Evolutionary conservation across 2,888 invertebrate genomes (phyloP), one percentile per base, ranked within the genome.

Genomic region (Rhimphoctona megacephalus): DNA sequence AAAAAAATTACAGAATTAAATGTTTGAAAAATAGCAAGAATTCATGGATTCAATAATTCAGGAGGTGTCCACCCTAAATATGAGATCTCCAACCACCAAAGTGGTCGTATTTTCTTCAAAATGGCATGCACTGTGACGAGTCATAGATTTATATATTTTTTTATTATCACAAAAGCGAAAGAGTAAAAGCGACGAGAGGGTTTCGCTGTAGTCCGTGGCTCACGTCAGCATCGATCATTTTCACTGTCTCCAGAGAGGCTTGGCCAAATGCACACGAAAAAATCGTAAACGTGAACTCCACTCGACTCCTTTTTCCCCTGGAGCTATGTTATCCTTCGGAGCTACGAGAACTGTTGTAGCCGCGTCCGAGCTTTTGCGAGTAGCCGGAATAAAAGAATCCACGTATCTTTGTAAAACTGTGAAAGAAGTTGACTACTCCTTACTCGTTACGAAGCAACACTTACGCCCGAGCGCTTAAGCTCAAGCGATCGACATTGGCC

Each of bases 171-270:
- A 64, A 66, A 69, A 80, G 80, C 46, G 74, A 25, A 80, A 70
- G 81, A 57, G 66, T 52, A 67, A 85, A 88, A 85, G 83, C 88
- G 39, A 22, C 25, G 90, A 92, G 90, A 93, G 93, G 92, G 89
- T 93, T 93, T 92, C 89, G 88, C 87, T 92, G 93, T 93, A 93
- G 90, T 89, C 88, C 90, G 88, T 90, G 89, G 90, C 90, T 91
- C 89, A 88, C 88, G 90, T 88, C 89, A 82, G 89, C 90, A 90
- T 90, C 91, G 89, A 90, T 91, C 90, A 88, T 91, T 90, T 89
- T 88, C 88, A 85, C 80, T 77, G 69, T 61, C 61, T 43, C 11
- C 5, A 52, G 19, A 30, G 77, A 72, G 76, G 82, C 64, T 85
- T 82, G 82, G 79, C 70, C 66, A 82, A 85, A 82, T 82, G 85